phyloP scores from a whole-genome alignment of 2,888 invertebrate species.

The Lithodes maja region DNA sequence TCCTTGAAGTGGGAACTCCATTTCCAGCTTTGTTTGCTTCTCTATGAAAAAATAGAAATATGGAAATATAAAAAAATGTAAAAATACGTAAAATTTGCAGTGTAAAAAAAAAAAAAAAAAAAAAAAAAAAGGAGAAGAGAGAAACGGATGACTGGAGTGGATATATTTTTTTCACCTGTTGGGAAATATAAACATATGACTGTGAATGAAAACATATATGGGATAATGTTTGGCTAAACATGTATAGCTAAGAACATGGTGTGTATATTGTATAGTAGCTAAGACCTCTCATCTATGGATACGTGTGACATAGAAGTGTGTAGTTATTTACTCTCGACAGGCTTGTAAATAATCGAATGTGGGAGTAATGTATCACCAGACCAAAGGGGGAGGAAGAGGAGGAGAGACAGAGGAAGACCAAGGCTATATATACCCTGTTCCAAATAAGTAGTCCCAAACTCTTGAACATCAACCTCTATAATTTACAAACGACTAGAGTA shows the following conservation, averaged over 20 bases:
- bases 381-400: not conserved
- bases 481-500: too few species aligned
- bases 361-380: not conserved
- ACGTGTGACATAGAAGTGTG: not conserved
- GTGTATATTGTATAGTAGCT: not conserved
- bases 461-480: too few species aligned
- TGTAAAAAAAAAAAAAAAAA: slow-evolving; percentile 59
- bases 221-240: slow-evolving; percentile 1
- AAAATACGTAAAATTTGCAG: slow-evolving; percentile 49
- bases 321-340: not conserved
- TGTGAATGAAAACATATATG: slow-evolving; percentile 11
- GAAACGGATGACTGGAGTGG: slow-evolving; percentile 45
- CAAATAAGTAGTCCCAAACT: too few species aligned
- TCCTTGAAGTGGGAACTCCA: slow-evolving; percentile 70
- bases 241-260: not conserved
- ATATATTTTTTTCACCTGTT: slow-evolving; percentile 38
- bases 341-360: not conserved
- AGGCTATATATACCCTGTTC: too few species aligned
- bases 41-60: slow-evolving; percentile 70
- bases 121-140: slow-evolving; percentile 37
- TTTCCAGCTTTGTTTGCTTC: slow-evolving; percentile 70
- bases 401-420: not conserved
- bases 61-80: slow-evolving; percentile 68
- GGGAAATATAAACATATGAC: not conserved
- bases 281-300: not conserved